These are phyloP conservation scores for Pogonocichla stellata DNA, from an alignment of 2,113 vertebrate genomes.

Conservation along the genomic window DNA sequence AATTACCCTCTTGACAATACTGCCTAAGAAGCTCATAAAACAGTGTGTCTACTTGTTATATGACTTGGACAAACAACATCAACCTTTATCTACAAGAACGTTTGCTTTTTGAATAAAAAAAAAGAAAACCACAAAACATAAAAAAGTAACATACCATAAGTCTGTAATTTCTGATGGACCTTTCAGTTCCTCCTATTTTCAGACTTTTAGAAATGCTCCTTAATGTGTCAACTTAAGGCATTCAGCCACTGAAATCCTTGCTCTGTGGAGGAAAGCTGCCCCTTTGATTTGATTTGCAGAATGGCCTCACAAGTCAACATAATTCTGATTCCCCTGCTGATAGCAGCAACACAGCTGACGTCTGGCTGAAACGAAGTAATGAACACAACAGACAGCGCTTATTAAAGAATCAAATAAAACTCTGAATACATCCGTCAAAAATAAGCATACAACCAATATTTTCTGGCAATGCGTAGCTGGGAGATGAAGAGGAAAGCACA, in stretches of 20 bases:
- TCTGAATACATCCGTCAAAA: neutral
- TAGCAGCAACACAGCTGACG: neutral
- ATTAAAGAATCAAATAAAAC: neutral
- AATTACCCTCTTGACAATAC: neutral
- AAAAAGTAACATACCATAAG: neutral
- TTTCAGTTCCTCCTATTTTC: neutral
- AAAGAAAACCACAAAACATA: neutral
- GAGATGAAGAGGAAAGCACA: neutral
- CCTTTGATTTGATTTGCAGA: constrained; percentile 14
- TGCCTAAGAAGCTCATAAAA: neutral
- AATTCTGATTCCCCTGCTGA: neutral
- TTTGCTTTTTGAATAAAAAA: neutral
- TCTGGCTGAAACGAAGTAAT: neutral
- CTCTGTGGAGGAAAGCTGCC: neutral
- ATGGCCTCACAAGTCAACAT: neutral
- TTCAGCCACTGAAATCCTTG: neutral
- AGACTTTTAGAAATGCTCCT: neutral
- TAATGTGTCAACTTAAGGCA: neutral
- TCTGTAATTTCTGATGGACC: neutral
- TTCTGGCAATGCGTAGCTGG: neutral
- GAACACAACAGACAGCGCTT: neutral
- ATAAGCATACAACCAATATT: neutral
- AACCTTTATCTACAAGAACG: neutral
- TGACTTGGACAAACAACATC: neutral
- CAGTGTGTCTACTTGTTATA: neutral